phyloP scores from a whole-genome alignment of 2,797 vertebrate genomes.

The Margarornis squamiger region DNA sequence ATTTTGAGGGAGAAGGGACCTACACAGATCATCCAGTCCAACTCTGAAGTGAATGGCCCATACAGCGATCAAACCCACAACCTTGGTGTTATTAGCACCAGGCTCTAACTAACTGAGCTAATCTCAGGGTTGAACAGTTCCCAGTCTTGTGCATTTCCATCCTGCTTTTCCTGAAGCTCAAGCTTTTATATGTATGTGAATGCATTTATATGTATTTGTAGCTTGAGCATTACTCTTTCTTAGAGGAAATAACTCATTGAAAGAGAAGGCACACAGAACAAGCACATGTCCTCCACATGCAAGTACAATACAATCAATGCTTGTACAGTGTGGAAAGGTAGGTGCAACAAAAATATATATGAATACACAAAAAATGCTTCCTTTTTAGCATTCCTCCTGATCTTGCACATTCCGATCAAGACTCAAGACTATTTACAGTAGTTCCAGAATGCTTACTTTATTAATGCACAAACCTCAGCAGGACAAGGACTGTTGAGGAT shows the following conservation, averaged over 20 bases:
- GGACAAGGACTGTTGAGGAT: slow-evolving; percentile 50
- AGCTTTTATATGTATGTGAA: rapidly evolving
- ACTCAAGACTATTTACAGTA: background rate
- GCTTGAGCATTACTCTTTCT: background rate
- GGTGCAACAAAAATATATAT: background rate
- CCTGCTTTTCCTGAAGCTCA: background rate
- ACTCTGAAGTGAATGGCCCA: background rate
- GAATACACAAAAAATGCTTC: background rate
- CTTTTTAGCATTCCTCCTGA: background rate
- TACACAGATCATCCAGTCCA: background rate
- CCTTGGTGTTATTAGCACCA: background rate
- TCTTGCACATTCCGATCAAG: background rate
- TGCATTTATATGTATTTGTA: background rate
- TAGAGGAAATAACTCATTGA: background rate
- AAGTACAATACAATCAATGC: background rate
- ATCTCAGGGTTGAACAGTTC: background rate
- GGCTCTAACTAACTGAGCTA: background rate
- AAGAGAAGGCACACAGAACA: background rate
- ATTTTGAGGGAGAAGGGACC: background rate
- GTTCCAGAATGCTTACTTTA: slow-evolving; percentile 59
- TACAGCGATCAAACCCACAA: background rate
- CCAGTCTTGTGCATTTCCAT: background rate
- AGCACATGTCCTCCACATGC: background rate
- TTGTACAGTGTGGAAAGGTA: background rate
- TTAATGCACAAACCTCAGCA: slow-evolving; percentile 26